Conservation (phyloP, 1,140 invertebrate species). For the Papilio helenus region DNA sequence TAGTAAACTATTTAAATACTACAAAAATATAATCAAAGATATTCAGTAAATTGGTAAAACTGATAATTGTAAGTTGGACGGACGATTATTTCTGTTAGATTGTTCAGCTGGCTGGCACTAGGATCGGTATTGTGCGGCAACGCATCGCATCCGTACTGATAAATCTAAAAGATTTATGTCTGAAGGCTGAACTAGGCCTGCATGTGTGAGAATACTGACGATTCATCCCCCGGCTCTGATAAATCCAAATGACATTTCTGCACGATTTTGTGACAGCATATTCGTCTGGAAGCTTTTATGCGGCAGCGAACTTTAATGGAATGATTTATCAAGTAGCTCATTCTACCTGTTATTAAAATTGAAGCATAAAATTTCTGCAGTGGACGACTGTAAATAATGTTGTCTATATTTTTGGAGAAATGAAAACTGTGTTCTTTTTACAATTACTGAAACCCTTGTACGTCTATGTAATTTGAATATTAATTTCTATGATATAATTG, state of each 20-base stretch:
- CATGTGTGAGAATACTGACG: conserved; percentile 45
- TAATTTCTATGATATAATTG: neutral
- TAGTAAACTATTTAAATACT: no score
- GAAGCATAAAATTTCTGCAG: neutral
- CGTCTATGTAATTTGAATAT: neutral
- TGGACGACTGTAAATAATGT: no score
- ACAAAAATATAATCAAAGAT: neutral
- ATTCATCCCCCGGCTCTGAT: conserved; percentile 43
- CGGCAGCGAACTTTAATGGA: conserved; percentile 31
- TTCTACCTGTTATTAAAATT: conserved; percentile 9
- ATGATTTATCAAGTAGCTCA: conserved; percentile 9
- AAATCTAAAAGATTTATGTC: conserved; percentile 51
- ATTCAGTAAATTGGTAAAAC: neutral
- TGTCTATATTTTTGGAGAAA: neutral
- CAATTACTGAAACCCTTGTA: neutral
- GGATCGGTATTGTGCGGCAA: conserved; percentile 26
- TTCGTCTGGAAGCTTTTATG: conserved; percentile 34
- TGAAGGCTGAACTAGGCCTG: conserved; percentile 41
- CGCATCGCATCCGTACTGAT: conserved; percentile 43
- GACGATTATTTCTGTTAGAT: conserved; percentile 26
- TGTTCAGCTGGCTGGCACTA: neutral
- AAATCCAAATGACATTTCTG: conserved; percentile 32
- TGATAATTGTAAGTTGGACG: neutral
- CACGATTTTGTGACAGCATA: conserved; percentile 36
- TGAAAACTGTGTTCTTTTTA: no score